Evolutionary conservation across 2,888 invertebrate species (phyloP).

Genomic region (Allophyes oxyacanthae): DNA sequence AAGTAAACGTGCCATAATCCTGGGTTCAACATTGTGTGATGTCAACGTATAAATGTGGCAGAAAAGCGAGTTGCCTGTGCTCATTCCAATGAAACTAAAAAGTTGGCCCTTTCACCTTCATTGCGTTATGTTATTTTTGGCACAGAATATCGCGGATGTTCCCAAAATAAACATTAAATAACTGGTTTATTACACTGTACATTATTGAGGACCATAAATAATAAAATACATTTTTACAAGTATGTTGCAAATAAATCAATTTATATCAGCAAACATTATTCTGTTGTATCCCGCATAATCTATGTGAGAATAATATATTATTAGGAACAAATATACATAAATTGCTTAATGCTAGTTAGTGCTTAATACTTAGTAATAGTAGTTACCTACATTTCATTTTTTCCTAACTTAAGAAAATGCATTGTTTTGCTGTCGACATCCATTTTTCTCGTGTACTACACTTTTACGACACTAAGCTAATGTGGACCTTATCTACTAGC

Average conservation of each 20-base stretch:
- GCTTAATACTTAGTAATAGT: constrained; percentile 1
- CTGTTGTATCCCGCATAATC: neutral
- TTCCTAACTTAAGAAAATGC: no score
- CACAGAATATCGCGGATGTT: neutral
- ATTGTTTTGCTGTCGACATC: neutral
- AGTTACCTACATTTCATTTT: constrained; percentile 2
- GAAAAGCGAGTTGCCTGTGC: no score
- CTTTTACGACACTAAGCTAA: neutral
- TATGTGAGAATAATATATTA: neutral
- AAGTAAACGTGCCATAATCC: neutral
- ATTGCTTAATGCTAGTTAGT: neutral
- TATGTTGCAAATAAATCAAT: no score
- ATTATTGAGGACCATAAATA: neutral
- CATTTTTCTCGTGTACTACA: neutral
- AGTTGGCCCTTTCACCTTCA: neutral
- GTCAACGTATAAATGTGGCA: neutral
- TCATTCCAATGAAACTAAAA: neutral
- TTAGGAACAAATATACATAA: neutral
- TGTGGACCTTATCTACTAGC: neutral
- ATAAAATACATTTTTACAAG: no score
- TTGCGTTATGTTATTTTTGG: neutral
- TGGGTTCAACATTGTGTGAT: constrained; percentile 1
- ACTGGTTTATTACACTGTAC: constrained; percentile 6
- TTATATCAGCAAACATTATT: neutral
- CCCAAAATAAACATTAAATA: neutral